Conservation (phyloP, 2,797 vertebrate genomes). For the Coregonus sp. region DNA sequence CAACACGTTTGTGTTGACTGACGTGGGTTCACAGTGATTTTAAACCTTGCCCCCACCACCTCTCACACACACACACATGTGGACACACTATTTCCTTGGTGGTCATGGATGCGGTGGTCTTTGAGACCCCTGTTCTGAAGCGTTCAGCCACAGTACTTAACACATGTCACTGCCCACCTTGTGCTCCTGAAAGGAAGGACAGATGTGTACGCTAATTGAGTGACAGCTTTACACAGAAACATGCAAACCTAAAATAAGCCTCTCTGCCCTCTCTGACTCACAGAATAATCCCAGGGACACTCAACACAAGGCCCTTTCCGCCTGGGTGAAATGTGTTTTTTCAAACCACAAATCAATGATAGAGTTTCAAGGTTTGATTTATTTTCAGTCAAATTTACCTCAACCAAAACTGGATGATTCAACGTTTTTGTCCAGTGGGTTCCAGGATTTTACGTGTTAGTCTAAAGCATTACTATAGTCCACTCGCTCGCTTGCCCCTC, state of each 20-base stretch:
- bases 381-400: background rate
- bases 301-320: background rate
- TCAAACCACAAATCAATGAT: background rate
- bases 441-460: no score
- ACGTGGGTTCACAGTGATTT: background rate
- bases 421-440: no score
- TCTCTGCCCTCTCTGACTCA: no score
- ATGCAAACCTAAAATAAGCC: background rate
- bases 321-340: background rate
- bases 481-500: slow-evolving; percentile 5
- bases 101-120: background rate
- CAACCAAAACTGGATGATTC: background rate
- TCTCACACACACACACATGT: slow-evolving; percentile 22
- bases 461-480: no score
- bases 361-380: background rate
- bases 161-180: slow-evolving; percentile 10
- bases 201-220: slow-evolving; percentile 1
- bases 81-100: background rate
- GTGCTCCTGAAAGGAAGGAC: background rate
- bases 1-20: background rate
- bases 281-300: background rate
- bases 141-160: slow-evolving; percentile 2
- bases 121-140: no score
- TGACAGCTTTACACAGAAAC: slow-evolving; percentile 6
- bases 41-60: slow-evolving; percentile 23